phyloP scores from a whole-genome alignment of 2,888 invertebrate species.

The Myopa tessellatipennis region DNA sequence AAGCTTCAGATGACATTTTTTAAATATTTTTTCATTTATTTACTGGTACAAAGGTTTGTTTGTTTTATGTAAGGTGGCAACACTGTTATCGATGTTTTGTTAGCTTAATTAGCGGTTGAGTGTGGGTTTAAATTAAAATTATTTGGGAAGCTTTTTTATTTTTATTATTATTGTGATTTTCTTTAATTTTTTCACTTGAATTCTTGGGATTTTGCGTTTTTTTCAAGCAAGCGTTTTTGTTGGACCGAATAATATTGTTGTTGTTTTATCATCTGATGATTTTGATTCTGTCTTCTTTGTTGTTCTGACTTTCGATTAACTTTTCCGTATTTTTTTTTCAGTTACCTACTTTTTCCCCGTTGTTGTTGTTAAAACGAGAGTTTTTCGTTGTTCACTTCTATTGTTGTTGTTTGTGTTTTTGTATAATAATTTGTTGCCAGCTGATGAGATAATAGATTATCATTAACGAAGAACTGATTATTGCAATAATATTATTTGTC shows the following conservation, averaged over 20 bases:
- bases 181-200: no score
- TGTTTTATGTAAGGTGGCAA: no score
- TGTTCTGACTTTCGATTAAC: not conserved
- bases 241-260: not conserved
- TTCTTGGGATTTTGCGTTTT: no score
- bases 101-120: no score
- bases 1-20: no score
- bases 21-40: no score
- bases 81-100: no score
- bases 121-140: not conserved
- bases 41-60: no score
- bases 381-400: no score
- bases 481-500: slow-evolving; percentile 9
- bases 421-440: not conserved
- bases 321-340: not conserved
- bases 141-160: no score
- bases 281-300: not conserved
- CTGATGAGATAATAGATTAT: not conserved
- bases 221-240: no score
- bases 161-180: no score
- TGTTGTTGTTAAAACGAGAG: not conserved
- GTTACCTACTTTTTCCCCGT: not conserved
- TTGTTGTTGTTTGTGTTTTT: not conserved
- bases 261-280: slow-evolving; percentile 8
- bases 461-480: not conserved